Conservation (phyloP, 2,113 vertebrate genomes). For the Caranx ignobilis region DNA sequence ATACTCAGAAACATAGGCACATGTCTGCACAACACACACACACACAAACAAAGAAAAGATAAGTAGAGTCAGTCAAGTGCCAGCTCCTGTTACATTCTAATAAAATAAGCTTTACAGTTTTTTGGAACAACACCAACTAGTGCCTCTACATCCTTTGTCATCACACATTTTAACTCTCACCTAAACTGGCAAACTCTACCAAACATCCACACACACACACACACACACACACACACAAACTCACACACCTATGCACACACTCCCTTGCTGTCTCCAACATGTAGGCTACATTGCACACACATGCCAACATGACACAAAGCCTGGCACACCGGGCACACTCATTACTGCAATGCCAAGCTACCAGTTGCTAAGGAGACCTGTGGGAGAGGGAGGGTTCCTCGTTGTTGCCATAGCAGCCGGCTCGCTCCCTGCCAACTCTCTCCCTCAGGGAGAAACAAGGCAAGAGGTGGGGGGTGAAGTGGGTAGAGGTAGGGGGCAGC, state of each 20-base stretch:
- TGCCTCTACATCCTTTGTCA: constrained; percentile 60
- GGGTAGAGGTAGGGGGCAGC: constrained; percentile 79
- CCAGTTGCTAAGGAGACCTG: constrained; percentile 90
- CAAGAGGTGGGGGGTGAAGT: constrained; percentile 79
- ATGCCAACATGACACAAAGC: constrained; percentile 77
- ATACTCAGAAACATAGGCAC: constrained; percentile 38
- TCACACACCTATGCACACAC: constrained; percentile 27
- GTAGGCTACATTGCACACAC: constrained; percentile 52
- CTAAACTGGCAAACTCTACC: constrained; percentile 61
- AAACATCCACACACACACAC: constrained; percentile 38
- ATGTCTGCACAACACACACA: constrained; percentile 50
- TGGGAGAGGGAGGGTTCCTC: constrained; percentile 87
- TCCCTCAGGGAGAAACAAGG: constrained; percentile 82
- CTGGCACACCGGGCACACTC: constrained; percentile 86
- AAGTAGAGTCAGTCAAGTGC: constrained; percentile 53
- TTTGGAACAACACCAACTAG: constrained; percentile 43
- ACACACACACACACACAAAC: constrained; percentile 30
- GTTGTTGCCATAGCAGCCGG: constrained; percentile 88
- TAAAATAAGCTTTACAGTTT: constrained; percentile 47
- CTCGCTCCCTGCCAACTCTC: constrained; percentile 84
- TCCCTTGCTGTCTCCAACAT: constrained; percentile 38
- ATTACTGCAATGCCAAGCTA: constrained; percentile 87
- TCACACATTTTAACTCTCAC: constrained; percentile 72
- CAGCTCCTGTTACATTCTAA: constrained; percentile 58
- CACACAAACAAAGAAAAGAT: constrained; percentile 20